Evolutionary conservation across 2,888 invertebrate species (phyloP), one percentile per base, ranked within the genome.

Genomic region (Drosophila diplacantha): DNA sequence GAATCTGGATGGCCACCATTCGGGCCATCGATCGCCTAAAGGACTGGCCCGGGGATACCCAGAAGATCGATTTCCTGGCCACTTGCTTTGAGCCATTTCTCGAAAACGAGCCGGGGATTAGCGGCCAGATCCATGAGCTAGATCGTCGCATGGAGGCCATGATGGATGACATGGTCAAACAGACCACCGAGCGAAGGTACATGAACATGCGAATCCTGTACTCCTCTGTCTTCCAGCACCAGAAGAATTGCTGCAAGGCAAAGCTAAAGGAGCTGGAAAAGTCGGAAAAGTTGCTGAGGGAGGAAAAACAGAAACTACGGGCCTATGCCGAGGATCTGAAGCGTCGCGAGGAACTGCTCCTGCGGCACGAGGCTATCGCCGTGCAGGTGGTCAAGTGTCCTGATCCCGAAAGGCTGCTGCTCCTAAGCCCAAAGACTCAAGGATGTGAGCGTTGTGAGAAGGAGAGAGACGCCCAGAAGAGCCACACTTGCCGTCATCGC

Each of bases 121-220:
- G 47, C 2, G 9, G 34, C 0, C 12, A 53, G 6, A n/a, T 78
- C 3, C 0, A n/a, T 9, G 18, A 64, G 1, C 55, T 78, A 7
- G 78, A 78, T 53, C 41, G 47, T 18, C 54, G 53, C 16, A 38
- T 78, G 18, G 73, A 76, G 8, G 7, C n/a, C 3, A 50, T 49
- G 18, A 22, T 82, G 18, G 29, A 54, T 6, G 50, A 26, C 4
- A 29, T 74, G 41, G 7, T 72, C 5, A 49, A 69, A 12, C 66
- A 61, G 47, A 62, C 64, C 12, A 64, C 66, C 11, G 58, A 74
- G 20, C 60, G 70, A 0, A 60, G 61, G 0, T 70, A 70, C 31
- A 57, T 47, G 24, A 80, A 79, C 18, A 43, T 79, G 14, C 63
- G 70, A 20, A 68, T 65, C 0, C 29, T 77, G 6, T 75, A 79